Evolutionary conservation across 2,888 invertebrate species (phyloP).

Genomic region (Geophilus truncorum): DNA sequence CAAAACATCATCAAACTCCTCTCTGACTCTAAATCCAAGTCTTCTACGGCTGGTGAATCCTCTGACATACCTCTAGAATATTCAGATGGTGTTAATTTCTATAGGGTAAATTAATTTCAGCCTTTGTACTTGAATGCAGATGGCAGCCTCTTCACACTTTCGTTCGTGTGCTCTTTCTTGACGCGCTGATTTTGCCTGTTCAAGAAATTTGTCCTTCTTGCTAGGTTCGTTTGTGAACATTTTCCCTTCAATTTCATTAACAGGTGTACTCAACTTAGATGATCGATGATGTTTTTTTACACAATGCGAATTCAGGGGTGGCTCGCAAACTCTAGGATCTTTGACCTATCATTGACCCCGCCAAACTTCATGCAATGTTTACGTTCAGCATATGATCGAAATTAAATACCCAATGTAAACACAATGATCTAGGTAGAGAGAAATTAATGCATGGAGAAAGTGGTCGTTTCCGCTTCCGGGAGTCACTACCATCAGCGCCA

Average conservation of each 20-base stretch:
- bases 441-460: too few relatives aligned
- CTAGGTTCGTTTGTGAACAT: constrained; percentile 25
- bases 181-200: constrained; percentile 83
- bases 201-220: constrained; percentile 71
- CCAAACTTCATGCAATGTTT: too few relatives aligned
- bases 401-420: too few relatives aligned
- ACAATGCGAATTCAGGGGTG: too few relatives aligned
- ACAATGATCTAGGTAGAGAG: too few relatives aligned
- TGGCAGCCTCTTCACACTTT: constrained; percentile 67
- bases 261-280: too few relatives aligned
- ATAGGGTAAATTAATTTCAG: not conserved
- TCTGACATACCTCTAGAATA: constrained; percentile 46
- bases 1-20: constrained; percentile 68
- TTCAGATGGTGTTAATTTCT: not conserved
- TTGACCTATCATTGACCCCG: too few relatives aligned
- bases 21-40: constrained; percentile 41
- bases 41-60: constrained; percentile 43
- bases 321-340: too few relatives aligned
- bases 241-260: not conserved
- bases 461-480: too few relatives aligned
- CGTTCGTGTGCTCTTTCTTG: constrained; percentile 84
- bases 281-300: not conserved
- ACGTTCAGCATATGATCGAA: too few relatives aligned
- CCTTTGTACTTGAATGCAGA: constrained; percentile 62
- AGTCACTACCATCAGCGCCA: too few relatives aligned